Evolutionary conservation across 1,140 invertebrate genomes (phyloP), one percentile per base, ranked within the genome.

Genomic region (Caenorhabditis inopinata): DNA sequence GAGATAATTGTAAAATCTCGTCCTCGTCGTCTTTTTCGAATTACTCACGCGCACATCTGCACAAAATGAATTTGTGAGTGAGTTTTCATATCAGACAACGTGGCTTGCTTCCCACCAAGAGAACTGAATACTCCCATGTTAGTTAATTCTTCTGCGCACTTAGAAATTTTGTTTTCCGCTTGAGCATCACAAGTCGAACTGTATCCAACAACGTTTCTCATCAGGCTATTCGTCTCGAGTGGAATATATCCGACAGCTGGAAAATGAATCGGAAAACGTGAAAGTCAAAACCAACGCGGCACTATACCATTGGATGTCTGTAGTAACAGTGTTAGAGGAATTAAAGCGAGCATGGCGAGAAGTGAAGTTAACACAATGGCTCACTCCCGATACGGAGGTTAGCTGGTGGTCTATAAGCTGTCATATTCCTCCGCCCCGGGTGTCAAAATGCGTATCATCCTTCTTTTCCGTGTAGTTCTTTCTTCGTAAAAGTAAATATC

Each of bases 111-210:
- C 3, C 51, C 32, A 7, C 46, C 45, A n/a, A 32, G 35, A 7
- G 78, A 27, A 75, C 58, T 68, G 32, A 79, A 79, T 2, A 79
- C 78, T 48, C 78, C 78, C 47, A 79, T 42, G 29, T 25, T 74
- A 1, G 38, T 48, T 14, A 79, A n/a, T 32, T 79, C 78, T 3
- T 74, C 78, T 7, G 78, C 27, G 27, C 78, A 79, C 21, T 75
- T 21, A 38, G 45, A 25, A 21, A 79, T 79, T 38, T 79, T 79
- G 21, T 68, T 38, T 35, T 79, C 78, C 4, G 78, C 78, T 35
- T 58, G 29, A 46, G 35, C 78, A 53, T 79, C 78, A 74, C 78
- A 79, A 3, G 78, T 48, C 9, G 78, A 46, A 9, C 46, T 27
- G n/a, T 75, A 58, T 1, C 45, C 51, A 74, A 79, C 73, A 3